phyloP scores from a whole-genome alignment of 2,797 vertebrate species.

The Betta splendens region DNA sequence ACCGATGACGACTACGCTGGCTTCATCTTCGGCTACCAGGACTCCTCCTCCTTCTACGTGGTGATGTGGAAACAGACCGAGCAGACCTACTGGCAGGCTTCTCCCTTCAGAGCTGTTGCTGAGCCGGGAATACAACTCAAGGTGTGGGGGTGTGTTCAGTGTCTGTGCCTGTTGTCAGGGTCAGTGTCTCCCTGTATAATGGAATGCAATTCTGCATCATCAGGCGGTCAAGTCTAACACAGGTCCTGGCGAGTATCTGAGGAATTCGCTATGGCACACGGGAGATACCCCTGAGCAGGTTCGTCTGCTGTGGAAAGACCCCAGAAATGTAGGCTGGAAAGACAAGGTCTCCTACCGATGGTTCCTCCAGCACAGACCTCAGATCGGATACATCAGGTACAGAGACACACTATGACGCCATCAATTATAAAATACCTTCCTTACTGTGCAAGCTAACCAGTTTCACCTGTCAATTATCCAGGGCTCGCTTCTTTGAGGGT shows the following conservation, averaged over 20 bases:
- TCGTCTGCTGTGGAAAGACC: slow-evolving; percentile 96
- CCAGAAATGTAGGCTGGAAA: slow-evolving; percentile 97
- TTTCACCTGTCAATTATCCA: slow-evolving; percentile 57
- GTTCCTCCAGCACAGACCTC: slow-evolving; percentile 97
- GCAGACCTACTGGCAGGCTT: slow-evolving; percentile 98
- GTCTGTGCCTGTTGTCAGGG: neutral
- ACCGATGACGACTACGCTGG: slow-evolving; percentile 97
- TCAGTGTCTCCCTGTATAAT: slow-evolving; percentile 2
- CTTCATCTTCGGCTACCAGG: slow-evolving; percentile 99
- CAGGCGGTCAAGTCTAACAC: slow-evolving; percentile 98
- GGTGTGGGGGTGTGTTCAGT: slow-evolving; percentile 74
- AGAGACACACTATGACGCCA: slow-evolving; percentile 27
- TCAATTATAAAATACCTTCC: neutral
- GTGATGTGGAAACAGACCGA: slow-evolving; percentile 99
- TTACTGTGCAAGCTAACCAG: neutral
- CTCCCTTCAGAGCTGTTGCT: slow-evolving; percentile 95
- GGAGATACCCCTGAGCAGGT: slow-evolving; percentile 94
- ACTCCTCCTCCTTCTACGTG: slow-evolving; percentile 98
- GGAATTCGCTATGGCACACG: slow-evolving; percentile 98
- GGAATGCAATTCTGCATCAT: neutral
- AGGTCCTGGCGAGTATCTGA: slow-evolving; percentile 94
- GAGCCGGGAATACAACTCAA: slow-evolving; percentile 98
- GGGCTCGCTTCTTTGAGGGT: slow-evolving; percentile 95
- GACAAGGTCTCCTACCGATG: slow-evolving; percentile 99
- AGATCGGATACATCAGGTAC: slow-evolving; percentile 98